A percentile compares a stretch with the other conserved stretches of the same genome.
These are phyloP conservation scores for Bombycilla garrulus DNA, from an alignment of 2,113 vertebrate species.

Conservation along the genomic window DNA sequence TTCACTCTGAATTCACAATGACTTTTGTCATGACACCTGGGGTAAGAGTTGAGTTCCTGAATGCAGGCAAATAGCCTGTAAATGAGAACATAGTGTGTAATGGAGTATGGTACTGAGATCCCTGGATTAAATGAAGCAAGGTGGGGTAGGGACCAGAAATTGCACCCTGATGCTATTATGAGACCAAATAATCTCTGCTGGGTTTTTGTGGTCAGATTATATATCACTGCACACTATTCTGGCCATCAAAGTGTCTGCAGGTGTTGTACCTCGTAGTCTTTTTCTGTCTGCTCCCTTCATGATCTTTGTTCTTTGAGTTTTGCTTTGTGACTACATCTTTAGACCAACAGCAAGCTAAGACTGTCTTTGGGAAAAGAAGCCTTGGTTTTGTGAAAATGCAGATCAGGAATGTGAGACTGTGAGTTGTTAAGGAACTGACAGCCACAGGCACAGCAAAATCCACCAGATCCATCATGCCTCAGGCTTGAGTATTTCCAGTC, in stretches of 20 bases:
- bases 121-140: not conserved
- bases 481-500: not conserved
- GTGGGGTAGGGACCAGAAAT: not conserved
- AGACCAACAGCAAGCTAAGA: not conserved
- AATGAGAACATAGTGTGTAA: not conserved
- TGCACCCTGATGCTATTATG: not conserved
- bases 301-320: not conserved
- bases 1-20: not conserved
- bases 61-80: not conserved
- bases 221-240: not conserved
- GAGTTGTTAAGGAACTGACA: not conserved
- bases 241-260: not conserved
- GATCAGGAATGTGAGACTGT: not conserved
- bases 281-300: not conserved
- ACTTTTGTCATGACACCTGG: not conserved
- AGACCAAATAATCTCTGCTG: not conserved
- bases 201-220: not conserved
- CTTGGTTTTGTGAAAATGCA: not conserved
- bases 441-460: not conserved
- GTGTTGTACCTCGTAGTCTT: not conserved
- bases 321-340: not conserved
- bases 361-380: not conserved
- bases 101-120: not conserved
- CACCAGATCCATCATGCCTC: not conserved
- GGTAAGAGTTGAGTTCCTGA: not conserved